These are phyloP conservation scores for Oreochromis mossambicus DNA, from an alignment of 2,797 vertebrate species.

Conservation along the genomic window DNA sequence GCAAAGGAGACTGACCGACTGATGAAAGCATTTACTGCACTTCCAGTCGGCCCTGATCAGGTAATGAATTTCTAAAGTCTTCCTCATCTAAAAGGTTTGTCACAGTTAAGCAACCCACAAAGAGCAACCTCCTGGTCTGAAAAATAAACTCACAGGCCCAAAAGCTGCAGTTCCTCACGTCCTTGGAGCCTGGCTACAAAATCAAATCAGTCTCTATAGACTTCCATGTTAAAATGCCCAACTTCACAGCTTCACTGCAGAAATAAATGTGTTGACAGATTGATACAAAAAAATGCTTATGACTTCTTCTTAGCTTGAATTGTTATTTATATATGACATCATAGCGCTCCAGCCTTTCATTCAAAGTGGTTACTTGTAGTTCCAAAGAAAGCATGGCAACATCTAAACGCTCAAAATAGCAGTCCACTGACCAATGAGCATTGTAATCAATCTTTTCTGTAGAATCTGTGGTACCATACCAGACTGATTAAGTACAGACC, in stretches of 20 bases:
- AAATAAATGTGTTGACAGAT: neutral
- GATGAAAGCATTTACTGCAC: slow-evolving; percentile 88
- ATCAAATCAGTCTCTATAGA: neutral
- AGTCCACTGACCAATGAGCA: neutral
- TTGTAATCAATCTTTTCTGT: neutral
- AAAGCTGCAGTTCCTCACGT: neutral
- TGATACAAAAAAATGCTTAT: neutral
- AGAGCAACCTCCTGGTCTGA: neutral
- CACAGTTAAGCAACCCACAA: neutral
- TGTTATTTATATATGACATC: neutral
- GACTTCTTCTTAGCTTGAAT: accelerated
- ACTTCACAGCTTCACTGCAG: neutral
- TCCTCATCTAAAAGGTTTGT: neutral
- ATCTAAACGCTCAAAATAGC: neutral
- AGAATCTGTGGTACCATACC: neutral
- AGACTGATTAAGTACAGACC: neutral
- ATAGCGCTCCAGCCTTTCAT: neutral
- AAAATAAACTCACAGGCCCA: neutral
- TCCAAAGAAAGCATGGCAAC: neutral
- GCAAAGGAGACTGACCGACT: slow-evolving; percentile 94
- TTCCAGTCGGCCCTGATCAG: slow-evolving; percentile 88
- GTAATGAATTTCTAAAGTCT: slow-evolving; percentile 57
- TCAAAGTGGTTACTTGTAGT: neutral
- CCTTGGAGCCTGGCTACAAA: neutral
- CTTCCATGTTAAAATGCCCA: neutral